These are phyloP conservation scores for Brachyopa scutellaris DNA, from an alignment of 2,888 invertebrate genomes.

Conservation along the genomic window DNA sequence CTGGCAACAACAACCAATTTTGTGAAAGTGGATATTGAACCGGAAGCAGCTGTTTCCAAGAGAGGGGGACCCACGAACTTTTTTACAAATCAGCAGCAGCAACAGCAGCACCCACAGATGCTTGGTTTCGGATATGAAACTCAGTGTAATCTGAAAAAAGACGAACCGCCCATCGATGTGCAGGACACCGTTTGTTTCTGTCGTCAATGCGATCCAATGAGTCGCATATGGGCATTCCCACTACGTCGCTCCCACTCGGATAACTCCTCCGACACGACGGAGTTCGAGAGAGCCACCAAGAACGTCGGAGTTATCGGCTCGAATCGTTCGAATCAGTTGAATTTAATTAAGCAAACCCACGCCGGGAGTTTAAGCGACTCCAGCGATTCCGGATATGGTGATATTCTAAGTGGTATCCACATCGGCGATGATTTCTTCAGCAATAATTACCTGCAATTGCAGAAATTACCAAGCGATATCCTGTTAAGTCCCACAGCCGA, in stretches of 20 bases:
- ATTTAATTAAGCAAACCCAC: slow-evolving; percentile 36
- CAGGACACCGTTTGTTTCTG: slow-evolving; percentile 74
- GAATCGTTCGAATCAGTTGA: slow-evolving; percentile 75
- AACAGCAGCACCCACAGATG: slow-evolving; percentile 59
- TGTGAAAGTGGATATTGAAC: slow-evolving; percentile 50
- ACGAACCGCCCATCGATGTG: slow-evolving; percentile 36
- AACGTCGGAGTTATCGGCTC: slow-evolving; percentile 80
- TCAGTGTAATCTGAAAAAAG: slow-evolving; percentile 51
- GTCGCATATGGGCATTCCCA: slow-evolving; percentile 81
- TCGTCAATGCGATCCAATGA: slow-evolving; percentile 79
- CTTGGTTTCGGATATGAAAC: slow-evolving; percentile 47
- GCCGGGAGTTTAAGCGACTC: slow-evolving; percentile 77
- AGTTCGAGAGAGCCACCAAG: slow-evolving; percentile 76
- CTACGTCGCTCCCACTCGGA: slow-evolving; percentile 80
- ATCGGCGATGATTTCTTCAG: slow-evolving; percentile 80
- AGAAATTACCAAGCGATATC: slow-evolving; percentile 66
- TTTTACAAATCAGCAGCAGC: slow-evolving; percentile 48
- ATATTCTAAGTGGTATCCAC: slow-evolving; percentile 80
- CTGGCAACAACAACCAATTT: slow-evolving; percentile 65
- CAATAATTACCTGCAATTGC: slow-evolving; percentile 46
- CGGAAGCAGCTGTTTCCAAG: slow-evolving; percentile 59
- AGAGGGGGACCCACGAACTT: slow-evolving; percentile 13
- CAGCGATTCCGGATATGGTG: slow-evolving; percentile 78
- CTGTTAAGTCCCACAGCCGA: slow-evolving; percentile 76
- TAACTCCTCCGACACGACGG: slow-evolving; percentile 77